These are phyloP conservation scores for Cranoglanis bouderius DNA, from an alignment of 2,113 vertebrate genomes.

Conservation along the genomic window DNA sequence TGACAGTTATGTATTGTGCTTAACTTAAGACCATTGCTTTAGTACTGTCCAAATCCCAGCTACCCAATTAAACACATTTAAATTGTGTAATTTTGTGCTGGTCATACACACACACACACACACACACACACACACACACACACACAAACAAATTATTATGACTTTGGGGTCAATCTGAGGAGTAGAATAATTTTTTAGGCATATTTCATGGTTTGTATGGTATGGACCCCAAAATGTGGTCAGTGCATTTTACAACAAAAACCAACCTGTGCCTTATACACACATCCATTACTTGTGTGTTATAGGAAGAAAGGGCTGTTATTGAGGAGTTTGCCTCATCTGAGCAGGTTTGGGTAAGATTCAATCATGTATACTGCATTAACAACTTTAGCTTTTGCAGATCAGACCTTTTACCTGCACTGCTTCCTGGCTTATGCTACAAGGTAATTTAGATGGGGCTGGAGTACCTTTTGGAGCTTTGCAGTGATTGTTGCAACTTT, in stretches of 20 bases:
- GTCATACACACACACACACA: neutral
- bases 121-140: too few relatives aligned
- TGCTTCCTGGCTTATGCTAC: neutral
- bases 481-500: slow-evolving; percentile 16
- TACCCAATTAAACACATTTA: neutral
- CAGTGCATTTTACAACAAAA: neutral
- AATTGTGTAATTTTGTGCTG: neutral
- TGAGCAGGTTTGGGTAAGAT: slow-evolving; percentile 91
- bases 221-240: neutral
- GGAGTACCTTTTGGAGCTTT: slow-evolving; percentile 2
- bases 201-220: neutral
- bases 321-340: slow-evolving; percentile 75
- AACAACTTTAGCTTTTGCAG: neutral
- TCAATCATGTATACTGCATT: neutral
- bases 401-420: neutral
- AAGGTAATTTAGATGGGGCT: neutral
- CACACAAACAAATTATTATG: neutral
- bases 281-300: slow-evolving; percentile 68
- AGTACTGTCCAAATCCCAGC: neutral
- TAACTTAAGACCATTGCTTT: neutral
- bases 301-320: slow-evolving; percentile 82
- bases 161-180: neutral
- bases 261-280: neutral
- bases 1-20: neutral
- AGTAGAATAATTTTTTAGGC: neutral